Evolutionary conservation across 2,797 vertebrate genomes (phyloP), one percentile per base, ranked within the genome.

Genomic region (Poeciliopsis turneri): DNA sequence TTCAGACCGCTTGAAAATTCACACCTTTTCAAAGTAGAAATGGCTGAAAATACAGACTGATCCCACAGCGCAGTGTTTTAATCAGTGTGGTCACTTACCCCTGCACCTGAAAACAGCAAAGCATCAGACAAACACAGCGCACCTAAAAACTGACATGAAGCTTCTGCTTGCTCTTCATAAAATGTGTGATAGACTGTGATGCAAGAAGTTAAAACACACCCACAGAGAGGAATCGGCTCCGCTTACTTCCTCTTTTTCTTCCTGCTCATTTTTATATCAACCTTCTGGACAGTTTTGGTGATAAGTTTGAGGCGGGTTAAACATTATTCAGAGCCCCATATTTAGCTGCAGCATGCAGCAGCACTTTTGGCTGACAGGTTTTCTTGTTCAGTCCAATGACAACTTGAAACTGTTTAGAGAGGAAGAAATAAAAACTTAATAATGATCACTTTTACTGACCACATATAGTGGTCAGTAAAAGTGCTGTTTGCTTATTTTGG

Each of bases 211-310:
- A 92, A 92, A 93, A 94, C 92, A 92, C 93, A 92, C 94, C 94
- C 95, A 93, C 89, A 81, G 84, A 93, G 86, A 95, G 93, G 91
- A 95, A 94, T 95, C 77, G 72, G 85, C 87, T 90, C 82, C 57
- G 84, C 91, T 88, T 90, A 95, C 94, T 96, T 96, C 95, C 96
- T 83, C 92, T 95, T 96, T 95, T 96, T 92, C 93, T 95, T 95
- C 93, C 92, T 95, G 94, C 92, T 95, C 78, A 96, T 96, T 96
- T 96, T 95, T 94, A 95, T 96, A 96, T 94, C 92, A 90, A 87
- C 82, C 78, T 77, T 88, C 64, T 88, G 89, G 87, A 89, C 77
- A 85, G 83, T 88, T 90, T 92, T 90, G 82, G 75, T 91, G 91
- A 90, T 88, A 89, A 81, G 83, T 87, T 46, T 81, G 86, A 83